Conservation (phyloP, 2,797 vertebrate species). For the Poecilia wingei region DNA sequence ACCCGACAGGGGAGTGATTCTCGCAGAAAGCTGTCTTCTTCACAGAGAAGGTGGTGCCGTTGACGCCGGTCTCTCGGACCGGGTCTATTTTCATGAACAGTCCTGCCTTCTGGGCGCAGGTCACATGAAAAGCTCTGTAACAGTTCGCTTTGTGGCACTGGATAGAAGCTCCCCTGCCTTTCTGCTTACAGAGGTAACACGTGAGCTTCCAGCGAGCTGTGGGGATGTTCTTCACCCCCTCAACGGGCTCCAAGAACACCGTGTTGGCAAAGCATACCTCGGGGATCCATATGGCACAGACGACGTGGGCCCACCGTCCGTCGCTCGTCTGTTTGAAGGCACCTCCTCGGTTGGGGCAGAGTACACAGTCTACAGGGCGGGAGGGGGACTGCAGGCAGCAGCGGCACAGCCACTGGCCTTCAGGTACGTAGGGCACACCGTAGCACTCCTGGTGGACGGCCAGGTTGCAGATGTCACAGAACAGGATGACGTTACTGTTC, state of each 20-base stretch:
- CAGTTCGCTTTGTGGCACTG: conserved; percentile 99
- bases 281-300: conserved; percentile 99
- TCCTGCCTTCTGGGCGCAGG: conserved; percentile 93
- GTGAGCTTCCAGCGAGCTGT: conserved; percentile 96
- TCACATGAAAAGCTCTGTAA: conserved; percentile 97
- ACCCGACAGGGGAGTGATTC: conserved; percentile 89
- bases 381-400: conserved; percentile 97
- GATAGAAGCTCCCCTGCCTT: conserved; percentile 94
- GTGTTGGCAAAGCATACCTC: conserved; percentile 99
- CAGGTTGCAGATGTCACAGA: conserved; percentile 98
- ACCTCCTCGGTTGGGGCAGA: conserved; percentile 96
- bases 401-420: conserved; percentile 98
- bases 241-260: conserved; percentile 96
- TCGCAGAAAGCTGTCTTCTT: conserved; percentile 97
- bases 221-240: conserved; percentile 96
- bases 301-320: conserved; percentile 97
- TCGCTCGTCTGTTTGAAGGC: conserved; percentile 99
- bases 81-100: conserved; percentile 99
- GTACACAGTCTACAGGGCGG: conserved; percentile 93
- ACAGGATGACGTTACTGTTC: conserved; percentile 98
- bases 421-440: conserved; percentile 97
- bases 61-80: conserved; percentile 90
- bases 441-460: conserved; percentile 99
- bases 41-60: conserved; percentile 94
- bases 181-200: conserved; percentile 97